Evolutionary conservation across 1,140 invertebrate genomes (phyloP).

Genomic region (Drosophila pachea): DNA sequence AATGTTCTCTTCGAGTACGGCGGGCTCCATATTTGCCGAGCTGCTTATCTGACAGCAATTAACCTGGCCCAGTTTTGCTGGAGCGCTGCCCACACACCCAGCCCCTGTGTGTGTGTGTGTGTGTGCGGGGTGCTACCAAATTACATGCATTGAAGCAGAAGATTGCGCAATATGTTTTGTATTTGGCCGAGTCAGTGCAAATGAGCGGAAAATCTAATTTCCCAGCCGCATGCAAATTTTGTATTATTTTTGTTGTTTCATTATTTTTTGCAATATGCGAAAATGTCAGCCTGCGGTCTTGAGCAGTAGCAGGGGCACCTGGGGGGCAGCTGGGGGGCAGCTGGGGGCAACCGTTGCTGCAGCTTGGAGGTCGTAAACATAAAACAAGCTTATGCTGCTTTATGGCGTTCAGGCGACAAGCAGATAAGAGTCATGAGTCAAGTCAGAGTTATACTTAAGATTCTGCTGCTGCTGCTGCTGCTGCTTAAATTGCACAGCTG

Average conservation of each 20-base stretch:
- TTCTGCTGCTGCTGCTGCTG: constrained; percentile 27
- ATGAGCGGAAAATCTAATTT: constrained; percentile 72
- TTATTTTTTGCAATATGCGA: constrained; percentile 40
- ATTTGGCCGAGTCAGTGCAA: constrained; percentile 47
- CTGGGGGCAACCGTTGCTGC: constrained; percentile 23
- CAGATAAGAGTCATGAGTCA: constrained; percentile 13
- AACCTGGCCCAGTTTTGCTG: constrained; percentile 26
- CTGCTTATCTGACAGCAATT: constrained; percentile 30
- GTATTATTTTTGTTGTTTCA: constrained; percentile 5
- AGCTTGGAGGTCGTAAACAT: constrained; percentile 39
- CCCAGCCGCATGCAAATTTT: constrained; percentile 61
- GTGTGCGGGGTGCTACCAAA: constrained; percentile 19
- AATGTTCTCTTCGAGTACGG: not conserved
- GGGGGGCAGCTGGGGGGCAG: not conserved
- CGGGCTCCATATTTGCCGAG: constrained; percentile 18
- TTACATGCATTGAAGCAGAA: constrained; percentile 64
- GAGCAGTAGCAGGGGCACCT: constrained; percentile 6
- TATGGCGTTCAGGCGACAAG: constrained; percentile 12
- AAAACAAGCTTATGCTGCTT: constrained; percentile 24
- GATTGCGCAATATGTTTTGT: constrained; percentile 67
- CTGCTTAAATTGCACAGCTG: constrained; percentile 26
- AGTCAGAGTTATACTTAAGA: constrained; percentile 35
- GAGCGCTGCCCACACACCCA: constrained; percentile 18
- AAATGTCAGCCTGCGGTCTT: constrained; percentile 53
- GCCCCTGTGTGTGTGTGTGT: not conserved